These are phyloP conservation scores for Epizoanthus ramosus DNA, from an alignment of 92 coral and sea anemone species.

Conservation along the genomic window DNA sequence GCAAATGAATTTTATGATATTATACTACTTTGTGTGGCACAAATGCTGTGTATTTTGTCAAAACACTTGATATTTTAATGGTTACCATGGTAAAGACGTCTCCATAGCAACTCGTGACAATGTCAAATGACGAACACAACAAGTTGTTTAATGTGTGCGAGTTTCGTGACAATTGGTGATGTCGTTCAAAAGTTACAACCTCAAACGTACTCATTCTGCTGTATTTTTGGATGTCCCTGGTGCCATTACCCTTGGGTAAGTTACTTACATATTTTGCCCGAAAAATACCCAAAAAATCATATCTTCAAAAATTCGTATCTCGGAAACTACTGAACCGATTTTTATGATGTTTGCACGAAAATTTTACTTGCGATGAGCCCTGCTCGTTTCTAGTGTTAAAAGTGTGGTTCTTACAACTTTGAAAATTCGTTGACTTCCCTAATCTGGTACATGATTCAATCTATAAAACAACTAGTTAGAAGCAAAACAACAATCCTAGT, in stretches of 20 bases:
- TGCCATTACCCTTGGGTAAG: slow-evolving; percentile 15
- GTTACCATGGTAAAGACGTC: slow-evolving; percentile 18
- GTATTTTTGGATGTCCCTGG: slow-evolving; percentile 1
- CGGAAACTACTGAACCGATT: slow-evolving; percentile 1
- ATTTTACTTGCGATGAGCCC: background rate
- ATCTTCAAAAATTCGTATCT: slow-evolving; percentile 4
- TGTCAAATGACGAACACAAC: slow-evolving; percentile 10
- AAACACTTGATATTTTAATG: slow-evolving; percentile 1
- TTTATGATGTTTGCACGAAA: slow-evolving; percentile 19
- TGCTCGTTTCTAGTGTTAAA: slow-evolving; percentile 10
- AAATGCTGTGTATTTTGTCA: slow-evolving; percentile 3
- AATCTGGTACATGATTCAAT: too few species aligned
- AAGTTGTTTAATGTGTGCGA: slow-evolving; percentile 10
- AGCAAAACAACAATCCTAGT: too few species aligned
- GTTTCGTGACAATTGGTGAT: slow-evolving; percentile 17
- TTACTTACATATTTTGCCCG: slow-evolving; percentile 7
- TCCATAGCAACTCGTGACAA: slow-evolving; percentile 26
- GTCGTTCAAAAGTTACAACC: slow-evolving; percentile 21
- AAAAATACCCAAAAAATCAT: slow-evolving; percentile 26
- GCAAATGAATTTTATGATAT: background rate
- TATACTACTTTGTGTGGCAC: too few species aligned
- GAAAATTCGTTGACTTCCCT: background rate
- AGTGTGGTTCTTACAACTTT: slow-evolving; percentile 13
- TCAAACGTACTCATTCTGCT: slow-evolving; percentile 18
- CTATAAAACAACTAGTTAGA: too few species aligned